These are phyloP conservation scores for Pseudomyrmex gracilis DNA, from an alignment of 1,140 invertebrate genomes.

Conservation along the genomic window DNA sequence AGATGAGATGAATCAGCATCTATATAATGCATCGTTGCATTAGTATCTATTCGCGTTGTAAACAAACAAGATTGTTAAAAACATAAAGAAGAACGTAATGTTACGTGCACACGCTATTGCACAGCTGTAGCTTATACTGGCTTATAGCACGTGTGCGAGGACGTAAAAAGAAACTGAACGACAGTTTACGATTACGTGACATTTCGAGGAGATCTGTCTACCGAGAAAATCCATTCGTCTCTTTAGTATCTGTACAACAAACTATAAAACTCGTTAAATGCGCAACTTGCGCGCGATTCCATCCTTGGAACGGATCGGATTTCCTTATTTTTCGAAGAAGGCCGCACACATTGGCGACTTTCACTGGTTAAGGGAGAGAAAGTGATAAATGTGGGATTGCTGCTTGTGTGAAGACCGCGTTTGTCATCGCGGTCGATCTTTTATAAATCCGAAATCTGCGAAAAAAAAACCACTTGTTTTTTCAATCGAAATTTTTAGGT, in stretches of 20 bases:
- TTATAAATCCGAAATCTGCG: too few relatives aligned
- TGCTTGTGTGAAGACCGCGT: too few relatives aligned
- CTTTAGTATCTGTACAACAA: conserved; percentile 15
- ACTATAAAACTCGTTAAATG: conserved; percentile 27
- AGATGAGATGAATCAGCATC: conserved; percentile 8
- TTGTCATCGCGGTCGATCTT: too few relatives aligned
- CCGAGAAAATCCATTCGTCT: conserved; percentile 43
- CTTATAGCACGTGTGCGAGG: not conserved
- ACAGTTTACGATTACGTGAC: conserved; percentile 27
- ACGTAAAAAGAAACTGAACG: conserved; percentile 30
- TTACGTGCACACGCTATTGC: too few relatives aligned
- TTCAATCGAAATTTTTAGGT: too few relatives aligned
- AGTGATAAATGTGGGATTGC: not conserved
- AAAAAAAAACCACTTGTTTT: too few relatives aligned
- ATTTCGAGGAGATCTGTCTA: not conserved
- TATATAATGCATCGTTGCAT: not conserved
- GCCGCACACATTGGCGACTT: not conserved
- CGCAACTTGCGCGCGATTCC: not conserved
- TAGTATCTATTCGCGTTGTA: not conserved
- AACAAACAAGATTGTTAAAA: not conserved
- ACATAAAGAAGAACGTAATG: not conserved
- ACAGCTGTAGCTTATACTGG: too few relatives aligned
- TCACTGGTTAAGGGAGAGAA: not conserved
- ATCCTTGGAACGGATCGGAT: too few relatives aligned
- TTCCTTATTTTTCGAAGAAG: not conserved